Conservation (phyloP, 2,797 vertebrate genomes). For the Falco biarmicus region DNA sequence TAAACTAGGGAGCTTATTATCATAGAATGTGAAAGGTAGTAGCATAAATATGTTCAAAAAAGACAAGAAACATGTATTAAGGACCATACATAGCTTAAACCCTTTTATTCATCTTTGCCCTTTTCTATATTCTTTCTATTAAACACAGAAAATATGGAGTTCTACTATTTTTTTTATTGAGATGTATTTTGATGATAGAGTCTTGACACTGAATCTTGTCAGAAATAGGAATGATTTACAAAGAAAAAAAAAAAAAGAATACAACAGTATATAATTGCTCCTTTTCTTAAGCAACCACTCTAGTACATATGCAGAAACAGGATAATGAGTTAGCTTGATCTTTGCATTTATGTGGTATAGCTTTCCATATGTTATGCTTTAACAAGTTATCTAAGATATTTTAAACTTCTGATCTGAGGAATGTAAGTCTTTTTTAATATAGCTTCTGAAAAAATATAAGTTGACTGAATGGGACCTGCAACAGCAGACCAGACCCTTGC, state of each 20-base stretch:
- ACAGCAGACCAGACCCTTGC: accelerated
- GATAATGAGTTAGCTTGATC: background rate
- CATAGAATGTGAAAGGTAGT: background rate
- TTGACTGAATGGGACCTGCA: background rate
- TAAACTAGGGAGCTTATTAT: background rate
- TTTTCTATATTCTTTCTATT: background rate
- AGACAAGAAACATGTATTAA: background rate
- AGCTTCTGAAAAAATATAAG: background rate
- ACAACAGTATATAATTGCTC: background rate
- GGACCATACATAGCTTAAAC: background rate
- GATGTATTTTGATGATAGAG: background rate
- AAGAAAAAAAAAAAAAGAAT: background rate
- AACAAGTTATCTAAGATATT: background rate
- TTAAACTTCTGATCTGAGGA: background rate
- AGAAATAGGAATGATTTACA: background rate
- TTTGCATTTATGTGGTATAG: background rate
- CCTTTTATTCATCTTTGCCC: accelerated
- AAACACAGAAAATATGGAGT: background rate
- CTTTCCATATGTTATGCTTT: background rate
- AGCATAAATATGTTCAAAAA: background rate
- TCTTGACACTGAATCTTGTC: background rate
- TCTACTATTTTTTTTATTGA: background rate
- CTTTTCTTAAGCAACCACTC: background rate
- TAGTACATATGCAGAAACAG: background rate
- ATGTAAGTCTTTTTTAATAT: background rate